Conservation (phyloP, 2,797 vertebrate species). For the Anabas testudineus region DNA sequence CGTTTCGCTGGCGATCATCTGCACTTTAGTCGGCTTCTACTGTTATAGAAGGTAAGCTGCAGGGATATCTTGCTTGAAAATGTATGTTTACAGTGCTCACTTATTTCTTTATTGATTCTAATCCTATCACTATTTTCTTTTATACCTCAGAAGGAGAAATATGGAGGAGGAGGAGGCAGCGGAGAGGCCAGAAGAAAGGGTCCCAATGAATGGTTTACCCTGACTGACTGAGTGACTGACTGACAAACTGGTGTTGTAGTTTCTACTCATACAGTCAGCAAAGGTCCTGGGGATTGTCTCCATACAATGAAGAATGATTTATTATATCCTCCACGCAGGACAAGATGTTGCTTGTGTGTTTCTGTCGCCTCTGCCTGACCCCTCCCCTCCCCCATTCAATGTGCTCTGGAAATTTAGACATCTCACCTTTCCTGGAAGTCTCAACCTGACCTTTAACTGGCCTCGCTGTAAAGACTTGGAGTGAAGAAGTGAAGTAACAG, state of each 20-base stretch:
- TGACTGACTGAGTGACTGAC: rapidly evolving
- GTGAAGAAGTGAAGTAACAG: no score
- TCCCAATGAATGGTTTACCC: not conserved
- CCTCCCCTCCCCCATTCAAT: no score
- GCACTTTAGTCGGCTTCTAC: not conserved
- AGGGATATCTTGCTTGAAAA: no score
- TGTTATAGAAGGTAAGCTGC: constrained; percentile 32
- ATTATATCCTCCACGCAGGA: not conserved
- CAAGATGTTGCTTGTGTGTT: not conserved
- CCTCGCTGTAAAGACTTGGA: no score
- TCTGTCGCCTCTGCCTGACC: not conserved
- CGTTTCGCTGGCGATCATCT: not conserved
- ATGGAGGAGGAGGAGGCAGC: rapidly evolving
- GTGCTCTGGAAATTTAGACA: no score
- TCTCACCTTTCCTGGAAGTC: no score
- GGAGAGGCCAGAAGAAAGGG: not conserved
- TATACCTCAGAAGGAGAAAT: constrained; percentile 8
- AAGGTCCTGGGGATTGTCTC: no score
- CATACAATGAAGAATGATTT: not conserved
- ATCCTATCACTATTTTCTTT: not conserved
- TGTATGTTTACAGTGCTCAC: not conserved
- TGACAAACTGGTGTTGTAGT: not conserved
- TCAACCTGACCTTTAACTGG: no score
- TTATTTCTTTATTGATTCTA: not conserved
- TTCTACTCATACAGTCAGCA: not conserved